phyloP scores from a whole-genome alignment of 1,140 invertebrate species.

The Drosophila persimilis region DNA sequence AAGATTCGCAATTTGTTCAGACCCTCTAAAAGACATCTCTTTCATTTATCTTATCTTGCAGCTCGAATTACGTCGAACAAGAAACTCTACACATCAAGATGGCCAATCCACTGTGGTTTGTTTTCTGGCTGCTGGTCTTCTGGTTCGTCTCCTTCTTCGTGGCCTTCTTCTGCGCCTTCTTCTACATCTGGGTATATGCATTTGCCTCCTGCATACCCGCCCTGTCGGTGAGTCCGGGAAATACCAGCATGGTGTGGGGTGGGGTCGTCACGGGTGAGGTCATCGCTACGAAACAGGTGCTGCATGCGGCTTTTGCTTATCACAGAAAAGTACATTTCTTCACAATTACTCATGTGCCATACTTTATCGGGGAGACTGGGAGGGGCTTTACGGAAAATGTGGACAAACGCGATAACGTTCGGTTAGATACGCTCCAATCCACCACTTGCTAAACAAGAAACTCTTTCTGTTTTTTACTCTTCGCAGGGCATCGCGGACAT shows the following conservation, averaged over 20 bases:
- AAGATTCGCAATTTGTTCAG: constrained; percentile 4
- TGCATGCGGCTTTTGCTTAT: too few species aligned
- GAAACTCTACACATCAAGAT: constrained; percentile 58
- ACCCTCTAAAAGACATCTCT: constrained; percentile 14
- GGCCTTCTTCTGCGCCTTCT: constrained; percentile 88
- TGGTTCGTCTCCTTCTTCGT: constrained; percentile 89
- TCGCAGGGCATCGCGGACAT: constrained; percentile 87
- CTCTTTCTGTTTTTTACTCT: constrained; percentile 61
- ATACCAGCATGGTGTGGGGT: background rate
- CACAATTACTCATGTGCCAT: too few species aligned
- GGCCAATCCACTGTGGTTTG: constrained; percentile 86
- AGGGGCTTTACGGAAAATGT: too few species aligned
- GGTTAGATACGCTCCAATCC: constrained; percentile 31
- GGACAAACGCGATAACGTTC: too few species aligned
- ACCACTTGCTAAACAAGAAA: constrained; percentile 9
- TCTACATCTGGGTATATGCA: constrained; percentile 89
- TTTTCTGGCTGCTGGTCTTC: constrained; percentile 91
- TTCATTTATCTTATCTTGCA: constrained; percentile 62
- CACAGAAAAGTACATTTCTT: too few species aligned
- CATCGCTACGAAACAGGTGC: background rate
- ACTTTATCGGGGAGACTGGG: too few species aligned
- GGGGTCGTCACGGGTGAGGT: background rate
- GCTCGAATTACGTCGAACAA: constrained; percentile 33
- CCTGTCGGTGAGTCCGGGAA: constrained; percentile 83
- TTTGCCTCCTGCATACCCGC: constrained; percentile 88